Conservation (phyloP, 2,888 invertebrate genomes). For the Drosophila melanosoma region DNA sequence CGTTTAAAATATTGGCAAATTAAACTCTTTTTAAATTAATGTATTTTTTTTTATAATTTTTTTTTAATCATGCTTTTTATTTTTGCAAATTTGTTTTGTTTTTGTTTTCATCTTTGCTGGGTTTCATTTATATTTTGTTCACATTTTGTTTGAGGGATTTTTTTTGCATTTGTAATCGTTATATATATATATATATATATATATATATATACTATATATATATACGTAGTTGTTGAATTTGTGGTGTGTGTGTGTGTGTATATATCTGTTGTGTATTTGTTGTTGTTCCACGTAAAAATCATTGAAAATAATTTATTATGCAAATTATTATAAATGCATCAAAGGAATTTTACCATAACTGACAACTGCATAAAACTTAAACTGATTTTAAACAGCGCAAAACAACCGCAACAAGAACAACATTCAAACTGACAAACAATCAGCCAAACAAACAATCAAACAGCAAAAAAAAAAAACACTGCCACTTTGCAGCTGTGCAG, state of each 20-base stretch:
- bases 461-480: slow-evolving; percentile 15
- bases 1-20: slow-evolving; percentile 69
- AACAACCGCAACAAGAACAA: slow-evolving; percentile 58
- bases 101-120: slow-evolving; percentile 50
- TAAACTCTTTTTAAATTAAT: slow-evolving; percentile 79
- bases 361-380: slow-evolving; percentile 66
- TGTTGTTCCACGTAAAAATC: slow-evolving; percentile 58
- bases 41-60: slow-evolving; percentile 66
- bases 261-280: slow-evolving; percentile 23
- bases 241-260: slow-evolving; percentile 26
- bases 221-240: slow-evolving; percentile 29
- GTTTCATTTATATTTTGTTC: slow-evolving; percentile 51
- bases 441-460: slow-evolving; percentile 43
- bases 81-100: slow-evolving; percentile 62
- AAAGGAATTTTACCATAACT: slow-evolving; percentile 72
- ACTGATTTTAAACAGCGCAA: slow-evolving; percentile 71
- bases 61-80: slow-evolving; percentile 56
- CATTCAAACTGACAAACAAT: slow-evolving; percentile 63
- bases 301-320: slow-evolving; percentile 78
- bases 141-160: slow-evolving; percentile 68
- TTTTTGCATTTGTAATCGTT: slow-evolving; percentile 52
- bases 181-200: slow-evolving; percentile 42
- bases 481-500: slow-evolving; percentile 20
- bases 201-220: slow-evolving; percentile 40
- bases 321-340: slow-evolving; percentile 79